phyloP scores from a whole-genome alignment of 2,113 vertebrate species.

The Antidorcas marsupialis region DNA sequence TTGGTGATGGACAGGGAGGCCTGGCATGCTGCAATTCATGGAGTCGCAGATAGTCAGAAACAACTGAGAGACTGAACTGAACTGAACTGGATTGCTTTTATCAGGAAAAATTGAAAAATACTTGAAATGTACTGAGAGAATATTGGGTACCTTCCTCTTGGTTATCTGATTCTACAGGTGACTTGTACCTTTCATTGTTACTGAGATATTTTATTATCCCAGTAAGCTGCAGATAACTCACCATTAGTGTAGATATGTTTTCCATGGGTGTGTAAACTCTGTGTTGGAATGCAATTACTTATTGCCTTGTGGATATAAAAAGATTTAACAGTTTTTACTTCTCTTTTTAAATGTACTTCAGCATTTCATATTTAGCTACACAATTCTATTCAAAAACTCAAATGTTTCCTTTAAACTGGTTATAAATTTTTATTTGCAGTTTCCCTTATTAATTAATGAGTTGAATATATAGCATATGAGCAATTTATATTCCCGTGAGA shows the following conservation, averaged over 20 bases:
- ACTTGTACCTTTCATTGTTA: background rate
- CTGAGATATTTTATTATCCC: background rate
- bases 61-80: rapidly evolving
- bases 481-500: background rate
- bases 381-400: background rate
- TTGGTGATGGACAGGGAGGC: too few relatives aligned
- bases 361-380: background rate
- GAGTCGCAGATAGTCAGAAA: too few relatives aligned
- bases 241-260: background rate
- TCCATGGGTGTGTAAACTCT: background rate
- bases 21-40: too few relatives aligned
- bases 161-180: background rate
- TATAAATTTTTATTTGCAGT: background rate
- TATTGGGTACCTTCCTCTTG: background rate
- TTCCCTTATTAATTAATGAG: background rate
- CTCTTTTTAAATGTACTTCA: background rate
- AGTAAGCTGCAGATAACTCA: background rate
- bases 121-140: background rate
- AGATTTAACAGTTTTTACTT: background rate
- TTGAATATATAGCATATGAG: background rate
- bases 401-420: background rate
- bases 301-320: background rate
- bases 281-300: background rate
- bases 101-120: background rate
- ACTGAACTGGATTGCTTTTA: too few relatives aligned